phyloP scores from a whole-genome alignment of 23 tunicate genomes.

The Ascidia mentula region DNA sequence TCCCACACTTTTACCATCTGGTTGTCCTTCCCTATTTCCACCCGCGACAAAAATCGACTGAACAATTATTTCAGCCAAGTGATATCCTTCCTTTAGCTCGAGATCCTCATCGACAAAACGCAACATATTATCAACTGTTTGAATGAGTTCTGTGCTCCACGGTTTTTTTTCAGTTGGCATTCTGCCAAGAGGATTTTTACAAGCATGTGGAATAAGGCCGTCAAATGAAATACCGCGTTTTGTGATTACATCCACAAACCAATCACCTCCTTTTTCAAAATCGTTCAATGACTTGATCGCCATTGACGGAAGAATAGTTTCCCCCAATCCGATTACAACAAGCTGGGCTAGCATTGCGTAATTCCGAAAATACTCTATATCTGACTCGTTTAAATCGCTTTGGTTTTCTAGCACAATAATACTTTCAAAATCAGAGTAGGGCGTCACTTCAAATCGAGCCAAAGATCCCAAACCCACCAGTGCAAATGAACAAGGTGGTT shows the following conservation, averaged over 20 bases:
- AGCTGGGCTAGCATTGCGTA: constrained; percentile 17
- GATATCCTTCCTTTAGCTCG: not conserved
- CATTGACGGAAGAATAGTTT: constrained; percentile 21
- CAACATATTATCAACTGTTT: not conserved
- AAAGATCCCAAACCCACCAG: constrained; percentile 36
- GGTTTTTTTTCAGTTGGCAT: constrained; percentile 5
- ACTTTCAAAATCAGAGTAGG: constrained; percentile 24
- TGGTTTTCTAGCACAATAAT: constrained; percentile 14
- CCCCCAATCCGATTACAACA: constrained; percentile 21
- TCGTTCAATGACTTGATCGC: constrained; percentile 15
- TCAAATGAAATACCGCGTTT: constrained; percentile 24
- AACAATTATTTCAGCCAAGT: not conserved
- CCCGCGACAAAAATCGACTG: not conserved
- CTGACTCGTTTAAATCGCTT: not conserved
- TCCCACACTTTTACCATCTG: not conserved
- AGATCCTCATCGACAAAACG: not conserved
- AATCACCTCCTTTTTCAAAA: constrained; percentile 1
- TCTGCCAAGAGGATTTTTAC: constrained; percentile 35
- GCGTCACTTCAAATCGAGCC: constrained; percentile 17
- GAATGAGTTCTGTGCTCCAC: constrained; percentile 7
- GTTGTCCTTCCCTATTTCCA: not conserved
- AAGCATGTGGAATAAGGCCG: constrained; percentile 29
- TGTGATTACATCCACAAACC: constrained; percentile 22
- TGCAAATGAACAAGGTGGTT: constrained; percentile 23
- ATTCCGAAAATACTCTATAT: constrained; percentile 19